Conservation (phyloP, 2,797 vertebrate species). For the Meda fulgida region DNA sequence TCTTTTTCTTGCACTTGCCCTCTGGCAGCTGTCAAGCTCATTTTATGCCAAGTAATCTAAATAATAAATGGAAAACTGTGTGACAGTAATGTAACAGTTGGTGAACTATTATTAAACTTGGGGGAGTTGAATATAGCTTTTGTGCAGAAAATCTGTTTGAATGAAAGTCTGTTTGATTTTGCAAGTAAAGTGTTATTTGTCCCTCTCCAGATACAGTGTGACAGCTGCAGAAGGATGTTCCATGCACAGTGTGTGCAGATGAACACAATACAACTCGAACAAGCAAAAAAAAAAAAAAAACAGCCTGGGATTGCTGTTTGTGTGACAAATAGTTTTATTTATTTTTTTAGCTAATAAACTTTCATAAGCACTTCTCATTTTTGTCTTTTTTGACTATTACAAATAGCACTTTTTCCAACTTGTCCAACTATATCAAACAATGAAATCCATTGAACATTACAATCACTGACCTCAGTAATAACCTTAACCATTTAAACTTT, state of each 20-base stretch:
- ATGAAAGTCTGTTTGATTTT: not conserved
- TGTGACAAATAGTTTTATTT: not conserved
- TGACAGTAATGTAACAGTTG: not conserved
- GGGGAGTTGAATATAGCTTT: not conserved
- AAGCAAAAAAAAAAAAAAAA: not conserved
- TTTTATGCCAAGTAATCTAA: not conserved
- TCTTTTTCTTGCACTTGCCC: not conserved
- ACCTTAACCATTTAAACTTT: no score
- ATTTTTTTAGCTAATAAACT: no score
- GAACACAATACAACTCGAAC: not conserved
- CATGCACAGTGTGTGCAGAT: not conserved
- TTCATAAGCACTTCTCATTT: no score
- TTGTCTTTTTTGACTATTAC: no score
- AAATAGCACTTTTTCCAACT: no score
- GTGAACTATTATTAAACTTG: not conserved
- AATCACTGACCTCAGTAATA: no score
- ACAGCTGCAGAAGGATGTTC: not conserved
- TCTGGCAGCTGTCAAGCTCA: not conserved
- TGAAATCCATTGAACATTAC: no score
- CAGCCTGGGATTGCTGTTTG: not conserved
- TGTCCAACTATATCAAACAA: no score
- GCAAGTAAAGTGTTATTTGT: not conserved
- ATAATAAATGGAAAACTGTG: not conserved
- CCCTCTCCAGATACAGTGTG: conserved; percentile 16
- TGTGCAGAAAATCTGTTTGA: no score